Base-by-base conservation (phyloP, 2,797 vertebrate genomes). In the Huso huso region DNA sequence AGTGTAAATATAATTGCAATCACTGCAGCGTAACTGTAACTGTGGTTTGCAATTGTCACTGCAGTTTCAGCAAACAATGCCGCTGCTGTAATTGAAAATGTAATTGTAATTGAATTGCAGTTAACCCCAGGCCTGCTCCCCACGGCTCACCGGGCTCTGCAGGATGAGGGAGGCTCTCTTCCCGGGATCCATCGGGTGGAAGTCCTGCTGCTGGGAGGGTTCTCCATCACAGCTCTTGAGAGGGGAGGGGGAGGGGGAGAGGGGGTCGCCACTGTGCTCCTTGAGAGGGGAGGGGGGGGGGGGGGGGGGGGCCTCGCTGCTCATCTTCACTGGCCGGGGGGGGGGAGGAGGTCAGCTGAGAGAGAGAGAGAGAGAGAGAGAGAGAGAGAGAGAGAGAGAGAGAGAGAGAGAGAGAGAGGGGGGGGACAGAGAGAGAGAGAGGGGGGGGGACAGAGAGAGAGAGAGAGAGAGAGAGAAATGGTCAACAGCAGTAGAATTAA, bases 101-200 rank as follows among this genome's bases (percentile, higher is more conserved):
- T 18, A 18, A 18, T 18, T 18, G 15, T 18, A 18, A 18, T 18
- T 18, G 15, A 18, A 18, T 18, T 18, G 15, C 15, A 18, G 15
- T 18, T 9, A 70, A 13, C 11, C 62, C 63, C 37, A 61, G 51
- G 65, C 53, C 61, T 51, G 49, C 4, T 18, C 2, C 23, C 0
- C 11, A 0, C 11, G 11, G 75, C 92, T 91, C 79, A 96, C 95
- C 1, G 95, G 94, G 78, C 95, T 97, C 79, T 95, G 92, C 49
- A 97, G 84, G 69, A 97, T 93, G 83, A 92, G 93, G 80, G 93
- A 95, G 69, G 95, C 93, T 1, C 90, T 85, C 69, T 96, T 95
- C 83, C 94, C 95, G 72, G 93, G 90, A 67, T 91, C 90, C 73
- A 91, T 85, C 72, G 90, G 82, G 61, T 88, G 90, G 74, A 92